Conservation (phyloP, 2,797 vertebrate species). For the Microtus agrestis region DNA sequence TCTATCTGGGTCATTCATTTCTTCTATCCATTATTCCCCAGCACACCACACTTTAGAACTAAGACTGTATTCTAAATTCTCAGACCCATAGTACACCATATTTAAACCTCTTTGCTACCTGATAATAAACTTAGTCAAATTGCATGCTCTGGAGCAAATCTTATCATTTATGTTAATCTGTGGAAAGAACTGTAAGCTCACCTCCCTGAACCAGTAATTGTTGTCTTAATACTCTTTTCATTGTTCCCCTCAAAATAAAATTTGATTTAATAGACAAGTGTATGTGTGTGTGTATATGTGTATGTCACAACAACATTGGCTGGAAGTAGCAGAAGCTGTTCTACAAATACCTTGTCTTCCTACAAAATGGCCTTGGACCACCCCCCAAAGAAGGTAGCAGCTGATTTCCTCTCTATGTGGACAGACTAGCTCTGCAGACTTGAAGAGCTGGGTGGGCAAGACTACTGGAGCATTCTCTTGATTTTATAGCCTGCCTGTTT, state of each 20-base stretch:
- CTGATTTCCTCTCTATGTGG: background rate
- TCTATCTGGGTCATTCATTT: background rate
- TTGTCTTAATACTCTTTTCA: background rate
- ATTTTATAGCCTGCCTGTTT: conserved; percentile 47
- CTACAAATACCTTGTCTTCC: conserved; percentile 19
- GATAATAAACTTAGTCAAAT: background rate
- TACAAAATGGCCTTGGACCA: background rate
- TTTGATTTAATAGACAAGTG: background rate
- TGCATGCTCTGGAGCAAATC: background rate
- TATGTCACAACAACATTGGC: background rate
- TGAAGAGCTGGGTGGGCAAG: background rate
- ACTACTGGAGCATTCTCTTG: conserved; percentile 1
- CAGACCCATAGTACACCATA: background rate
- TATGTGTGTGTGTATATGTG: background rate
- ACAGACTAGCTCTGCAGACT: background rate
- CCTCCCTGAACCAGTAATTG: background rate
- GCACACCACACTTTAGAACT: background rate
- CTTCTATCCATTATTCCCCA: background rate
- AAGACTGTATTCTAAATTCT: background rate
- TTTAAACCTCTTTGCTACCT: background rate
- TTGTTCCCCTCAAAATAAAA: background rate
- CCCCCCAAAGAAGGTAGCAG: background rate
- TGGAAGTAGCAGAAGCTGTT: background rate
- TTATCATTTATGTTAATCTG: background rate
- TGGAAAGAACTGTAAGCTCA: background rate